Conservation (phyloP, 1,140 invertebrate genomes). For the Heterodera carotae region DNA sequence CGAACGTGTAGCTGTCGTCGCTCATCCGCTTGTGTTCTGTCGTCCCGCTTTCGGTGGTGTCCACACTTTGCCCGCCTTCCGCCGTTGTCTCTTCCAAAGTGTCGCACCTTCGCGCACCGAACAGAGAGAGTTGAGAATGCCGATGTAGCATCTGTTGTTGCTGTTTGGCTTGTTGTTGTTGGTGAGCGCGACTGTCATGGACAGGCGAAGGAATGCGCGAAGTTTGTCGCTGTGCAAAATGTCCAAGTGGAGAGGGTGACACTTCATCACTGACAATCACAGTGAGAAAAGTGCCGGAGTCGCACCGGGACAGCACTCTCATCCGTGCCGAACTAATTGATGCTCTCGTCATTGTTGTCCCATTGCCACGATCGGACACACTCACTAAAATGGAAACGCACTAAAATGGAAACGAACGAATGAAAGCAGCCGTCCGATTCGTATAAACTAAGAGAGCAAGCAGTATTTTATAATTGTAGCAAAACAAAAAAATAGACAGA, state of each 20-base stretch:
- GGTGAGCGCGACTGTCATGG: neutral
- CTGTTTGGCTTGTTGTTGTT: no score
- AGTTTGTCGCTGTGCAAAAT: neutral
- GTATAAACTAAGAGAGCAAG: no score
- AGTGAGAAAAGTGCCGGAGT: constrained; percentile 20
- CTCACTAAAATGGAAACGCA: neutral
- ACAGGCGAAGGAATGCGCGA: constrained; percentile 1
- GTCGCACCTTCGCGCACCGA: neutral
- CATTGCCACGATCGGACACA: constrained; percentile 2
- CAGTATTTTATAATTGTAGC: no score
- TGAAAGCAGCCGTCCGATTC: no score
- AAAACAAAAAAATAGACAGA: no score
- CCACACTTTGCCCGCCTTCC: neutral
- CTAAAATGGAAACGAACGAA: neutral
- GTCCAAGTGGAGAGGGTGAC: neutral
- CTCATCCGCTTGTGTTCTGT: neutral
- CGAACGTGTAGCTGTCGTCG: neutral
- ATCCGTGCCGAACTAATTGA: neutral
- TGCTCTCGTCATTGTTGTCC: neutral
- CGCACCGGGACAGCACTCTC: constrained; percentile 13
- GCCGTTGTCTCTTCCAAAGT: constrained; percentile 5
- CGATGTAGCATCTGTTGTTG: neutral
- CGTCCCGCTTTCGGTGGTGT: no score
- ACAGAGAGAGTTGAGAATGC: constrained; percentile 5
- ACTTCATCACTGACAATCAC: neutral